phyloP scores from a whole-genome alignment of 2,888 invertebrate genomes.

The Andricus curvator region DNA sequence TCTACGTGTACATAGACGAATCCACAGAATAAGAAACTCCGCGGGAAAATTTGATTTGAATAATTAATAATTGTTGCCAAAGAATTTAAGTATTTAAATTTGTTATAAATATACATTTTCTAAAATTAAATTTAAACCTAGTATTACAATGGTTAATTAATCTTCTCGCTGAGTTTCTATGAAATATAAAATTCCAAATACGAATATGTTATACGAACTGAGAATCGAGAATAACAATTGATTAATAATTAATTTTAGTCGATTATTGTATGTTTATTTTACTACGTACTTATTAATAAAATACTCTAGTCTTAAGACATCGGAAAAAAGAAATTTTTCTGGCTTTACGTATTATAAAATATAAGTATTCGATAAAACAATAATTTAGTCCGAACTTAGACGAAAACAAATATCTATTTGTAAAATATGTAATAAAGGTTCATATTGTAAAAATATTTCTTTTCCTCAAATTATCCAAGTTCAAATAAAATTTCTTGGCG shows the following conservation, averaged over 20 bases:
- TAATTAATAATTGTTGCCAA: neutral
- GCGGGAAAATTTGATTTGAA: neutral
- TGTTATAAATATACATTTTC: neutral
- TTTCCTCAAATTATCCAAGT: neutral
- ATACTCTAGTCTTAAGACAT: conserved; percentile 27
- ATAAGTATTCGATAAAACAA: neutral
- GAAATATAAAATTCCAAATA: neutral
- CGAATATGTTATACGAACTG: neutral
- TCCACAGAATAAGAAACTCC: neutral
- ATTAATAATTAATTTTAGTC: neutral
- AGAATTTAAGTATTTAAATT: neutral
- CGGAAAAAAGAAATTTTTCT: conserved; percentile 7
- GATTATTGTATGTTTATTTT: conserved; percentile 18
- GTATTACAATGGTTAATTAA: neutral
- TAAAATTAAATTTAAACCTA: neutral
- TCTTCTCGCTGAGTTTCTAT: neutral
- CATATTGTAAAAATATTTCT: neutral
- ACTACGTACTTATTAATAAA: conserved; percentile 30
- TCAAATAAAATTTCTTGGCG: neutral
- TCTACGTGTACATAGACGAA: conserved; percentile 32
- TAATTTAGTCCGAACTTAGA: conserved; percentile 28
- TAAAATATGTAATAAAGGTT: conserved; percentile 39
- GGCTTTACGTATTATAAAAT: neutral
- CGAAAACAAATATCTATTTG: conserved; percentile 35
- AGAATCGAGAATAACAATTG: neutral